Evolutionary conservation across 2,113 vertebrate genomes (phyloP), one percentile per base, ranked within the genome.

Genomic region (Erpornis zantholeuca): DNA sequence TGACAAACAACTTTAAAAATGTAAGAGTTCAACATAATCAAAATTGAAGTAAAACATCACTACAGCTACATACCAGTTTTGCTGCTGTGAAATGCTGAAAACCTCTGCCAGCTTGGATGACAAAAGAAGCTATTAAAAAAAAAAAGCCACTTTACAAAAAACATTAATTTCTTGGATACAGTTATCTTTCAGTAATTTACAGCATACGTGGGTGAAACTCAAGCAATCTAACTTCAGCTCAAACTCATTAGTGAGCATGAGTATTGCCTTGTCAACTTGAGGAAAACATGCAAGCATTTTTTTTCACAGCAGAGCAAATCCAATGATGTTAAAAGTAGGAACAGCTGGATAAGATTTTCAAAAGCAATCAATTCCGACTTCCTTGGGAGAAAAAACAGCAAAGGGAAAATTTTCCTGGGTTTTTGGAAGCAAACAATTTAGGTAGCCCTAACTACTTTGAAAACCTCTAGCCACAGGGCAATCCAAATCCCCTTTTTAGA

Each of bases 31-130:
- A 79, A 25, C 60, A 71, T 31, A 71, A 82, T 63, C 42, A 91
- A 65, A 75, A 88, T 4, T 6, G n/a, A 90, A 88, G 64, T 56
- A 88, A 66, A 60, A 66, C 4, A 38, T 33, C 49, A n/a, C 60
- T 82, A 53, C n/a, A 94, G 35, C 44, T 92, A 98, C 98, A 66
- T 98, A 99, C 98, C 97, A 97, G 92, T 94, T 99, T 98, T 81
- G 97, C 87, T 60, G 97, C 23, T 8, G 97, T 91, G 88, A 99
- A 98, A 89, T 94, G 97, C 63, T 96, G 98, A 87, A 98, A 95
- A 92, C 96, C 97, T 96, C 98, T 98, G 79, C 96, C 98, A 71
- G 98, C 33, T 50, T 98, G 98, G 78, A 98, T 98, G 61, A 99
- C 96, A 88, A 98, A 97, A 57, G 98, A 97, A 54, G 97, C 97